Base-by-base conservation (phyloP, 2,113 vertebrate species). In the Tachycineta bicolor region DNA sequence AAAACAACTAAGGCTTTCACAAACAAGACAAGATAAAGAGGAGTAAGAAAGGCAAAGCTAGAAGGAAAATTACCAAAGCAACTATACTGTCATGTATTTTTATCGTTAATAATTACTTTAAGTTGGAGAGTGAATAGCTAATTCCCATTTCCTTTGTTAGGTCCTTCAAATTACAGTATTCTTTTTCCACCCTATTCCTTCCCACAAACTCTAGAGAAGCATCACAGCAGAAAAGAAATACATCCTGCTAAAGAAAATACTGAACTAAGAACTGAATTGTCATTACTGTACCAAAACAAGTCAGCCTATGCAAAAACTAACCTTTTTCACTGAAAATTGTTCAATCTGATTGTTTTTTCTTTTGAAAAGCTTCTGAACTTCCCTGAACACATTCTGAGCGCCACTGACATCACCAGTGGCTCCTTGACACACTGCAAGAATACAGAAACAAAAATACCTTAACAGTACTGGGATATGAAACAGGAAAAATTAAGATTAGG, bases 321-420 rank as follows among this genome's bases (percentile, higher is more conserved):
- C 99, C 98, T 99, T 99, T 98, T 99, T 99, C 73, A 99, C 98
- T 18, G 99, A 99, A 97, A 99, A 99, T 91, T 99, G 99, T 86
- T 99, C 99, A 34, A 99, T 99, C 97, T 99, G 99, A 96, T 99
- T 99, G 97, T 99, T 99, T 97, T 99, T 99, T 83, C 99, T 98
- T 97, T 99, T 99, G 97, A 99, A 99, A 85, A 99, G 98, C 95
- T 99, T 99, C 97, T 99, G 99, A 59, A 99, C 99, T 47, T 99
- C 99, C 96, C 98, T 99, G 91, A 99, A 99, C 75, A 99, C 98
- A 12, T 97, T 96, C 60, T 98, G 98, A 24, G 99, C 99, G 64
- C 98, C 99, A 7, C 85, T 98, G 93, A 99, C 96, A 80, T 99
- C 99, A 83, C 99, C 99, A 3, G 99, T 98, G 37, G 99, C 99